phyloP scores from a whole-genome alignment of 2,797 vertebrate species.

The Coendou prehensilis region DNA sequence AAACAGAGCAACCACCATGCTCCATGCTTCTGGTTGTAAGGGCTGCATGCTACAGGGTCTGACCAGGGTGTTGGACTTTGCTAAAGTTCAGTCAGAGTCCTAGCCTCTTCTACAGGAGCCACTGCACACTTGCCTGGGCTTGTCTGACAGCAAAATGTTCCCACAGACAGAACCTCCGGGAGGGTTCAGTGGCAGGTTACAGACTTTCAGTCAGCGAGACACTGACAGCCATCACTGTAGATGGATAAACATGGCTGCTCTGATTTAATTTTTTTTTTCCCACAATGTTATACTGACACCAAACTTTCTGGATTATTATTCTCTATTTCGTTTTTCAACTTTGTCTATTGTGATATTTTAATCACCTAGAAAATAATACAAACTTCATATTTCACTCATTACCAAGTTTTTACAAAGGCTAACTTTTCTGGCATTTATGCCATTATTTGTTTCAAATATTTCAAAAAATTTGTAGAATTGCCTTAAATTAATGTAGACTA shows the following conservation, averaged over 20 bases:
- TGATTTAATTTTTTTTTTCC: not conserved
- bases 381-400: not conserved
- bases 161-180: constrained; percentile 84
- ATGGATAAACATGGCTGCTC: not conserved
- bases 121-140: constrained; percentile 87
- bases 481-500: not conserved
- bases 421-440: not conserved
- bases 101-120: constrained; percentile 79
- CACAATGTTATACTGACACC: not conserved
- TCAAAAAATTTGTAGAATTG: not conserved
- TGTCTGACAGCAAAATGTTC: constrained; percentile 87
- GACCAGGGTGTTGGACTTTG: constrained; percentile 78
- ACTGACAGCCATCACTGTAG: constrained; percentile 73
- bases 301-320: not conserved
- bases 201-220: constrained; percentile 86
- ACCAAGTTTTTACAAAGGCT: not conserved
- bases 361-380: not conserved
- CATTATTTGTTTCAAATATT: not conserved
- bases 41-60: not conserved
- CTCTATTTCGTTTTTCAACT: not conserved
- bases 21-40: not conserved
- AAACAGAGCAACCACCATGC: accelerated
- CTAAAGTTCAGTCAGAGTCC: constrained; percentile 83
- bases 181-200: constrained; percentile 89
- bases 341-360: not conserved